These are phyloP conservation scores for Polydrusus pterygomalis DNA, from an alignment of 2,888 invertebrate species.

Conservation along the genomic window DNA sequence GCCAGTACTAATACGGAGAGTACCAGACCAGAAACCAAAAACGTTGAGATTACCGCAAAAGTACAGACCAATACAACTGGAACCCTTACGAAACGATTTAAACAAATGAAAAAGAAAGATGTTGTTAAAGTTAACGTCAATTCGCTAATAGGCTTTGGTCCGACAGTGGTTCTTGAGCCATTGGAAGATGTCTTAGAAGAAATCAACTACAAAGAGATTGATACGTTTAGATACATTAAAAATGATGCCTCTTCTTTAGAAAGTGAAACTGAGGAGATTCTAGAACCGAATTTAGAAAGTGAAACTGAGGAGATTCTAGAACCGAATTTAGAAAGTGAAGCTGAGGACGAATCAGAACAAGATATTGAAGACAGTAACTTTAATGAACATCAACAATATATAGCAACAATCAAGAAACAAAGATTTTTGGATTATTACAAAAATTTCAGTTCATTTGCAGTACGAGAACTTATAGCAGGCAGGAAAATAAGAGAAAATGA, in stretches of 20 bases:
- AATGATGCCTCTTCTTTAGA: conserved; percentile 8
- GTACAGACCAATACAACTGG: conserved; percentile 8
- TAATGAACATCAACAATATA: background rate
- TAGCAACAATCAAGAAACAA: conserved; percentile 2
- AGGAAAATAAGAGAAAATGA: conserved; percentile 27
- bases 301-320: background rate
- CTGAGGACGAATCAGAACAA: background rate
- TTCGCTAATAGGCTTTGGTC: background rate
- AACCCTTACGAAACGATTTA: conserved; percentile 16
- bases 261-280: background rate
- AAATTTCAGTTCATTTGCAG: conserved; percentile 33
- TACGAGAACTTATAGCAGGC: conserved; percentile 27
- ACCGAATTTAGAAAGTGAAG: background rate
- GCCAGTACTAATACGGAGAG: conserved; percentile 1
- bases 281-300: background rate
- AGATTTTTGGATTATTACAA: conserved; percentile 33
- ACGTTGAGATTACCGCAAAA: conserved; percentile 12
- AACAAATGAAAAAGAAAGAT: conserved; percentile 8
- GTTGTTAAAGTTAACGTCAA: conserved; percentile 20
- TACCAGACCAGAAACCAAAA: background rate
- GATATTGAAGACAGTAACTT: background rate
- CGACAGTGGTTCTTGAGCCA: conserved; percentile 20
- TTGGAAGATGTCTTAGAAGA: conserved; percentile 21
- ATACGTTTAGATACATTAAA: conserved; percentile 4
- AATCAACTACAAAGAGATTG: conserved; percentile 24